Evolutionary conservation across 2,888 invertebrate species (phyloP).

Genomic region (Cheiracanthium punctorium): DNA sequence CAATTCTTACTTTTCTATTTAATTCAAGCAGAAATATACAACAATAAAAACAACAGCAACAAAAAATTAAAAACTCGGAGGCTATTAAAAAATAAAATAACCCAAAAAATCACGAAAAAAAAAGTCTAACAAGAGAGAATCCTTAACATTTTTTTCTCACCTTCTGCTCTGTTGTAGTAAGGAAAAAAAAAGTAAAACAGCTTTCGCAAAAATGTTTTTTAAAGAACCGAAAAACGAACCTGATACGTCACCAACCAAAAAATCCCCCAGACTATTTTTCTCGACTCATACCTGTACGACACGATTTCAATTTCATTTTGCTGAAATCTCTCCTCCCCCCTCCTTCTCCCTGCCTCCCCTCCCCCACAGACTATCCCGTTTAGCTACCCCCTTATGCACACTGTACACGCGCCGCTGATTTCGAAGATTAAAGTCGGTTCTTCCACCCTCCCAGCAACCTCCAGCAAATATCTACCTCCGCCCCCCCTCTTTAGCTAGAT

Average conservation of each 20-base stretch:
- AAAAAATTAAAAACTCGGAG: no score
- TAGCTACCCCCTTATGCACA: constrained; percentile 16
- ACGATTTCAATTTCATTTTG: constrained; percentile 40
- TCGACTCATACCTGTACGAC: constrained; percentile 29
- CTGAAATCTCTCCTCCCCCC: not conserved
- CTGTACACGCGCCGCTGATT: constrained; percentile 41
- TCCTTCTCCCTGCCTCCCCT: not conserved
- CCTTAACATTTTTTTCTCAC: not conserved
- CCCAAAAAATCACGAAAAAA: no score
- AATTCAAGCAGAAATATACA: no score
- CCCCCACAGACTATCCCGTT: no score
- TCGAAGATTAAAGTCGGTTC: constrained; percentile 61
- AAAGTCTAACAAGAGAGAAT: not conserved
- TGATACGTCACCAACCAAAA: constrained; percentile 9
- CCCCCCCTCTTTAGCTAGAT: not conserved
- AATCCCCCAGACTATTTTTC: constrained; percentile 6
- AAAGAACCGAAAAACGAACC: constrained; percentile 5
- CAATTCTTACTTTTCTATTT: no score
- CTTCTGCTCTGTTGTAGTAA: not conserved
- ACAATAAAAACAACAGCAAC: no score
- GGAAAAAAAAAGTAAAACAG: not conserved
- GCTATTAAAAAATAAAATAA: no score
- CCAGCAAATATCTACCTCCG: constrained; percentile 35
- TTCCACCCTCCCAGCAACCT: not conserved
- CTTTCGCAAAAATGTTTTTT: not conserved